phyloP scores from a whole-genome alignment of 30 jellyfish, hydroid and myxozoan genomes.

The Rhopilema esculentum region DNA sequence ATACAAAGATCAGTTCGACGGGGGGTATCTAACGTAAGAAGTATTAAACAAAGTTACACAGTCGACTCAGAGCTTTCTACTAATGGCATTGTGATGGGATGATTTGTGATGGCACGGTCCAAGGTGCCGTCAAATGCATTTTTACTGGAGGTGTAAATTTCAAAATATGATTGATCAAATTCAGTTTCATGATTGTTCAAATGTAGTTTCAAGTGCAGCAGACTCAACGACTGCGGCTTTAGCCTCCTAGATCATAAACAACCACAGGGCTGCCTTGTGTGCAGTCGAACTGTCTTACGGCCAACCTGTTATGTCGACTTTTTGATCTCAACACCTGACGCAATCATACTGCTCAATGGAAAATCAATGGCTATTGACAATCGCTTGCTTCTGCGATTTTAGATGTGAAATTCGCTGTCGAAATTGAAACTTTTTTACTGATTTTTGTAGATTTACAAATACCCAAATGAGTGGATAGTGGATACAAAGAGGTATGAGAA shows the following conservation, averaged over 20 bases:
- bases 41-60: no score
- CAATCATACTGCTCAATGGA: constrained; percentile 29
- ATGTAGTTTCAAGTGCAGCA: background rate
- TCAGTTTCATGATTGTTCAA: background rate
- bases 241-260: background rate
- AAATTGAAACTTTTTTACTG: background rate
- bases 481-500: background rate
- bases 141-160: no score
- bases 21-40: background rate
- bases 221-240: background rate
- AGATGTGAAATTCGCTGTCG: background rate
- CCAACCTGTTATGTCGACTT: constrained; percentile 66
- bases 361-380: constrained; percentile 23
- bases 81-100: no score
- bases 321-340: constrained; percentile 69
- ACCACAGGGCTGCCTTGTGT: background rate
- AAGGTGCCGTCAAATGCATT: no score
- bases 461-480: background rate
- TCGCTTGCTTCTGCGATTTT: constrained; percentile 18
- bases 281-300: constrained; percentile 4
- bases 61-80: no score
- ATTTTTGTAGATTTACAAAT: background rate
- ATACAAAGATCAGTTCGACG: background rate
- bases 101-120: no score
- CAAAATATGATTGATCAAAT: no score